Percentiles rank a stretch among this genome's conserved stretches.
Conservation (phyloP, 2,888 invertebrate species). For the Coelinius sp. region DNA sequence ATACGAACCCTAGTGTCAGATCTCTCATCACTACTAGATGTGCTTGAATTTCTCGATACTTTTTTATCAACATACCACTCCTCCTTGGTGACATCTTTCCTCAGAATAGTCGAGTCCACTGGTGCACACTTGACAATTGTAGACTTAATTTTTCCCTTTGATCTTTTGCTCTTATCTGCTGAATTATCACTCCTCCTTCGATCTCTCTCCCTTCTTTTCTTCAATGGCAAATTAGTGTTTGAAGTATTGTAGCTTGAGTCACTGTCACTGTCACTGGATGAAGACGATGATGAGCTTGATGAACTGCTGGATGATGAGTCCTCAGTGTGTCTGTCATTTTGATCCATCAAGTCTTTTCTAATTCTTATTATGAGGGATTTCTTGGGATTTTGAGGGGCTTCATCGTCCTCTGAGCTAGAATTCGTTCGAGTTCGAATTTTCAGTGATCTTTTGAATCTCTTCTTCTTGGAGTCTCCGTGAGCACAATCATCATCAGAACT, state of each 20-base stretch:
- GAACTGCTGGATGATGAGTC: constrained; percentile 20
- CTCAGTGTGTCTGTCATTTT: background rate
- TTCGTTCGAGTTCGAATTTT: background rate
- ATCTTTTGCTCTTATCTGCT: background rate
- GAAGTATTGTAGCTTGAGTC: constrained; percentile 25
- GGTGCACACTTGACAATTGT: constrained; percentile 21
- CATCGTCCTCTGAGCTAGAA: constrained; percentile 17
- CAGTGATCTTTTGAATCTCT: background rate
- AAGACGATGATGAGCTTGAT: background rate
- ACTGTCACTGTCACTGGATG: constrained; percentile 21
- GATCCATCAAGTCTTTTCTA: constrained; percentile 27
- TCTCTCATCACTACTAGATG: background rate
- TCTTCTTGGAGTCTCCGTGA: background rate
- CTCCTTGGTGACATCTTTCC: constrained; percentile 38
- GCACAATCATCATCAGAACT: constrained; percentile 5
- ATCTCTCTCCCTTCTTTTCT: constrained; percentile 29
- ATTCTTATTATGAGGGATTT: constrained; percentile 4
- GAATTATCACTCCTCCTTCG: constrained; percentile 11
- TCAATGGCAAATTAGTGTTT: constrained; percentile 32
- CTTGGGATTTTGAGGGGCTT: background rate
- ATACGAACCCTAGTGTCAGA: background rate
- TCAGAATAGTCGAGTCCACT: constrained; percentile 36
- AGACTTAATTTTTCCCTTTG: constrained; percentile 12
- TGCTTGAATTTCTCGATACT: background rate
- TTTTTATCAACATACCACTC: constrained; percentile 42